phyloP scores from a whole-genome alignment of 2,113 vertebrate species.

The Eolophus roseicapilla region DNA sequence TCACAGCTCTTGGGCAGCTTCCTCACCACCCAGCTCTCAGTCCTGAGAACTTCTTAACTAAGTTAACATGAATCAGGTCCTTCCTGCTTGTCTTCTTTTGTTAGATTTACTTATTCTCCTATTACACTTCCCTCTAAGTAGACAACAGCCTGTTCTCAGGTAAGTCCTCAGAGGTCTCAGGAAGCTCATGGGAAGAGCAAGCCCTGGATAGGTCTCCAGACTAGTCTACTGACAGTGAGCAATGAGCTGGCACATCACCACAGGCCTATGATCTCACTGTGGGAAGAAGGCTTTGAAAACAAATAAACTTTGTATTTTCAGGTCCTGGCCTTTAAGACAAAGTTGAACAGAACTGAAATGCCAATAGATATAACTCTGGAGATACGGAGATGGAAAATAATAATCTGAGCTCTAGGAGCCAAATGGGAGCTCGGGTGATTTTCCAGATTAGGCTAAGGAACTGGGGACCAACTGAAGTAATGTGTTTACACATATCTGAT shows the following conservation, averaged over 20 bases:
- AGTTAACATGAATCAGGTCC: not conserved
- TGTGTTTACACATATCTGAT: not conserved
- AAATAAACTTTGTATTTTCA: not conserved
- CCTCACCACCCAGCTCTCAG: not conserved
- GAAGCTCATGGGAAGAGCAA: not conserved
- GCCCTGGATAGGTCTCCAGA: not conserved
- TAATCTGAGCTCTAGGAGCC: not conserved
- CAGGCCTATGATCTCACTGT: not conserved
- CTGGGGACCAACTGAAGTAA: not conserved
- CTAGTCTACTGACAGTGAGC: not conserved
- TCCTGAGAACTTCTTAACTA: not conserved
- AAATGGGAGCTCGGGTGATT: not conserved
- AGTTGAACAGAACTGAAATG: not conserved
- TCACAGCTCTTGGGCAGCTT: not conserved
- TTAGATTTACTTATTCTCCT: not conserved
- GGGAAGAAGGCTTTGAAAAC: not conserved
- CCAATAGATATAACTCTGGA: not conserved
- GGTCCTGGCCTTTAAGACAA: not conserved
- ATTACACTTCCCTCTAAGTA: not conserved
- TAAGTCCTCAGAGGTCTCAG: not conserved
- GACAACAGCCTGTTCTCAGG: not conserved
- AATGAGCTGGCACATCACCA: not conserved
- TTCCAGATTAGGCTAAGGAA: not conserved
- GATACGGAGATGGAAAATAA: not conserved
- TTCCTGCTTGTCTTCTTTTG: not conserved